Conservation (phyloP, 2,888 invertebrate species). For the Eupeodes latifasciatus region DNA sequence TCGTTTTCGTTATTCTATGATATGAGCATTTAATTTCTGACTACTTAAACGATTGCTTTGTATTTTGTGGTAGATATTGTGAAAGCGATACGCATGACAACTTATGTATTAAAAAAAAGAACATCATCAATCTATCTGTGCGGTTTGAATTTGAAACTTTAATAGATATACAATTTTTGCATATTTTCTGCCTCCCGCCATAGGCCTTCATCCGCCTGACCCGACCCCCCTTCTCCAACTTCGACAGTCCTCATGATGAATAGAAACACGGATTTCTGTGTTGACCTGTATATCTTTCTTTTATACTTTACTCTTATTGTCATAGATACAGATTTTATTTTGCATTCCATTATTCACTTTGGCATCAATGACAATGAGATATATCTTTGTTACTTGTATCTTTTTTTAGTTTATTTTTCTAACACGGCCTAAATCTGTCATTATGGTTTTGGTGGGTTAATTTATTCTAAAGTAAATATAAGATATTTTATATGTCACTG, state of each 20-base stretch:
- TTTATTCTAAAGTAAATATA: conserved; percentile 26
- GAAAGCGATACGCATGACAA: conserved; percentile 71
- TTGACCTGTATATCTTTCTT: conserved; percentile 53
- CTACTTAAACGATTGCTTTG: conserved; percentile 56
- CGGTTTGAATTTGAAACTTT: conserved; percentile 46
- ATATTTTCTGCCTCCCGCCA: background rate
- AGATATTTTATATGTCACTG: conserved; percentile 35
- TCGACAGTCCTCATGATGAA: background rate
- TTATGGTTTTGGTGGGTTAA: conserved; percentile 6
- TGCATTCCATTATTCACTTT: conserved; percentile 17
- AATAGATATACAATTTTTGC: conserved; percentile 30
- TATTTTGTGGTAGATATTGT: conserved; percentile 47
- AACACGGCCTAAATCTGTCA: conserved; percentile 59
- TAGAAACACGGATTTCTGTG: conserved; percentile 13
- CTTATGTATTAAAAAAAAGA: conserved; percentile 7
- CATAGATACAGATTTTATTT: conserved; percentile 32
- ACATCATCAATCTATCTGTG: conserved; percentile 24
- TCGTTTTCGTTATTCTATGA: background rate
- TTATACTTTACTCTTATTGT: background rate
- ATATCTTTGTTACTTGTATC: background rate
- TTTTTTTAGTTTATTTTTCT: background rate
- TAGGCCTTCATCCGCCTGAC: conserved; percentile 10
- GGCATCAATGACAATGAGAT: conserved; percentile 3
- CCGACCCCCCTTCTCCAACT: background rate
- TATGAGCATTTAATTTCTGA: conserved; percentile 65